Evolutionary conservation across 1,140 invertebrate species (phyloP), one percentile per base, ranked within the genome.

Genomic region (Macrobrachium nipponense): DNA sequence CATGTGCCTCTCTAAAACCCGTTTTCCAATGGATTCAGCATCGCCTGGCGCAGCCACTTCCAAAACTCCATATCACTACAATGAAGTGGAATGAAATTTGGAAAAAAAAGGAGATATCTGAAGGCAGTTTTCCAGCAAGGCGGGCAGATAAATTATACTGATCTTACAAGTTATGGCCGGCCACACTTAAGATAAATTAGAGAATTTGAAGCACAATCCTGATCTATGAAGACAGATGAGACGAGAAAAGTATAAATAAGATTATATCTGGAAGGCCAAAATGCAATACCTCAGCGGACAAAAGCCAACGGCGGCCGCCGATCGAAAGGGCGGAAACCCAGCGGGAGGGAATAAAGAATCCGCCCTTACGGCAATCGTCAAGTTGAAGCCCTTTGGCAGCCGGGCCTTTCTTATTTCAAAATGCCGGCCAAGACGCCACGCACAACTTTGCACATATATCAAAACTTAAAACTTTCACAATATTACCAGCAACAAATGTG

Each of bases 401-500:
- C 8, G 51, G 12, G 61, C 51, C 76, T 85, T 85, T 85, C 83
- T 85, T 85, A 85, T 85, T 85, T 85, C 83, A 85, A 79, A 85
- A 85, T 85, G 83, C 83, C 76, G 83, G 83, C 83, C 83, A 85
- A 85, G 83, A 85, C 83, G 83, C 83, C 83, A 85, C 75, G 83
- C 83, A 85, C 83, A 85, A 85, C 83, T 85, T 85, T 72, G 62
- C 83, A 85, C 83, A 85, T 85, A 85, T 85, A 85, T 85, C 83
- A 85, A 85, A 85, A 85, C 83, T 85, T 85, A 85, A 85, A 85
- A 85, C 83, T 85, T 85, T 85, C 83, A 85, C 83, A 85, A 85
- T 85, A 85, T 85, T 85, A 85, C 83, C 83, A 85, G 83, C 83
- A 85, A 85, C 83, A 85, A 85, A 85, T 85, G 83, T 85, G 83